Conservation (phyloP, 2,113 vertebrate genomes). For the Tringa solitaria region DNA sequence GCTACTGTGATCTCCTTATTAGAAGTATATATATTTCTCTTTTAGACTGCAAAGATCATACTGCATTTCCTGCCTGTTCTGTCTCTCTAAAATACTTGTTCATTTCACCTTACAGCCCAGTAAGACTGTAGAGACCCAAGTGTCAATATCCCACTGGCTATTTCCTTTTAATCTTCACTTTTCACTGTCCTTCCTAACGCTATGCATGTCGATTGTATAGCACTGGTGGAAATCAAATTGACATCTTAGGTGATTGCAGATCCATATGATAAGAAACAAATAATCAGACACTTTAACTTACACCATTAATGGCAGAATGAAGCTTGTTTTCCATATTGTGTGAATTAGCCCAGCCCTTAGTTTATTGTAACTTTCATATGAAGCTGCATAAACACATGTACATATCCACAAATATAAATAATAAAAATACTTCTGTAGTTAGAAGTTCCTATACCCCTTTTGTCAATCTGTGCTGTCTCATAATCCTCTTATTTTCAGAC, state of each 20-base stretch:
- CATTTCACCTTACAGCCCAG: neutral
- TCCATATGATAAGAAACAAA: neutral
- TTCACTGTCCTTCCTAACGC: neutral
- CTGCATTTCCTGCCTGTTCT: neutral
- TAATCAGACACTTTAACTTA: neutral
- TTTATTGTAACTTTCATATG: neutral
- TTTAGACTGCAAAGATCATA: neutral
- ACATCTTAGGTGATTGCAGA: neutral
- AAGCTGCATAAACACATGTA: neutral
- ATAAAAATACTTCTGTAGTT: neutral
- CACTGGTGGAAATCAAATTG: neutral
- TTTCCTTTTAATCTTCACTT: neutral
- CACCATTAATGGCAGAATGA: neutral
- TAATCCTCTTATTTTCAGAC: neutral
- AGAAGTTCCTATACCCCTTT: neutral
- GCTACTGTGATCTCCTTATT: neutral
- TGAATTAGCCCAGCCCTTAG: neutral
- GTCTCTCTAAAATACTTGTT: neutral
- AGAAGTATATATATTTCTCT: neutral
- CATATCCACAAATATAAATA: neutral
- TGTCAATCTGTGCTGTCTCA: neutral
- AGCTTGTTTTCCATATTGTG: neutral
- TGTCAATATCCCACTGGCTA: neutral
- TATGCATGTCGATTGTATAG: neutral
- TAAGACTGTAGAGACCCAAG: neutral